Evolutionary conservation across 2,888 invertebrate genomes (phyloP), one percentile per base, ranked within the genome.

Genomic region (Eueremaeus valkanovi): DNA sequence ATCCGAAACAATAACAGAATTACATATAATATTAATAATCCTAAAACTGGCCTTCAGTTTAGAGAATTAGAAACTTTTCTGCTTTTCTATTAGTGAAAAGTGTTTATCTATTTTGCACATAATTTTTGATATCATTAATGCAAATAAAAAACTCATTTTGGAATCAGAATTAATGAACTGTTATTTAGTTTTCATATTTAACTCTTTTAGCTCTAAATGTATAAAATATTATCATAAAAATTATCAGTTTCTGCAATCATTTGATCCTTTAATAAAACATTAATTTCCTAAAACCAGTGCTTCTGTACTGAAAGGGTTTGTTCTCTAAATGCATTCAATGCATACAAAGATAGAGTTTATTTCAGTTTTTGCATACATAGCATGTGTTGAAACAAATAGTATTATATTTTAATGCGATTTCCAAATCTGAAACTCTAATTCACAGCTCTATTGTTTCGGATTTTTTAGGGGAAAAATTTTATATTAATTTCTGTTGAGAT

Each of bases 261-360:
- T 68, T 68, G 21, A 68, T 40, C 68, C 68, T 24, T 68, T 68
- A 68, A 68, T 68, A 68, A 68, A 68, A 68, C 68, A 68, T 68
- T 68, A 68, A 68, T 68, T 68, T 68, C 68, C 68, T 68, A 68
- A 31, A 63, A 27, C n/a, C 29, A 9, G 24, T 3, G 27, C 27
- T 55, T 55, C 18, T 33, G 9, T 63, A 3, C 33, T 61, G 45
- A 45, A 45, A 45, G 45, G 16, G 45, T 3, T 6, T 13, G 3
- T 11, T 13, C n/a, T n/a, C n/a, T n/a, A n/a, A n/a, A n/a, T n/a
- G n/a, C n/a, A n/a, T n/a, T n/a, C n/a, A n/a, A n/a, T n/a, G n/a
- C n/a, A n/a, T n/a, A n/a, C n/a, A n/a, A n/a, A n/a, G n/a, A n/a
- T n/a, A n/a, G n/a, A n/a, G n/a, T n/a, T n/a, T n/a, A n/a, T n/a